Evolutionary conservation across 2,888 invertebrate species (phyloP), one percentile per base, ranked within the genome.

Genomic region (Archips xylosteana): DNA sequence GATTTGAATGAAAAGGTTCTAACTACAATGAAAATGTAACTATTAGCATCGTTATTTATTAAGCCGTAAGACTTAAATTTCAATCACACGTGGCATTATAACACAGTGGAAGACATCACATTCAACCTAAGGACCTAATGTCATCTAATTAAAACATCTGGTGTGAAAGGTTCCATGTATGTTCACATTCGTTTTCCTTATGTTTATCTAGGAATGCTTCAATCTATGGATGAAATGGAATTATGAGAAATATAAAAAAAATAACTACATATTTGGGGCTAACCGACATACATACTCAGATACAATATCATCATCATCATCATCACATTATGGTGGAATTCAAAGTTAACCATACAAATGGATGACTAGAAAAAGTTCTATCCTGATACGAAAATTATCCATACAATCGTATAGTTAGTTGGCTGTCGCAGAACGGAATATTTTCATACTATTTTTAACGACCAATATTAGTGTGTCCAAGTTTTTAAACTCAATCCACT

Each of bases 1-100:
- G 6, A 9, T 57, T 2, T 32, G 32, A 57, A 57, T 3, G 9
- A 66, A 60, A 23, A 61, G 71, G 65, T 74, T 70, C 13, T 12
- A 32, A 57, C 57, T 75, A 76, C 77, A 77, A 77, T 75, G 76
- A 45, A 76, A 64, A 75, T 75, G 71, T 60, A 59, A 70, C 75
- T 74, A 74, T 57, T 32, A 57, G 57, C 57, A 12, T 57, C 57
- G 12, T 32, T 57, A 57, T 57, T 57, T 57, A 57, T 57, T 57
- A 57, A 57, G 57, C 12, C 57, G 12, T 49, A 60, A 59, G 42
- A 70, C 36, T 45, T 54, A 54, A 45, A 49, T 45, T 42, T 62
- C 63, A 34, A 57, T 57, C 57, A 57, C 57, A 57, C 57, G 57
- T 57, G 57, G 57, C 32, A 32, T 54, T 57, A 12, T 12, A 32